phyloP scores from a whole-genome alignment of 1,140 invertebrate genomes.

The Hesperophylax magnus region DNA sequence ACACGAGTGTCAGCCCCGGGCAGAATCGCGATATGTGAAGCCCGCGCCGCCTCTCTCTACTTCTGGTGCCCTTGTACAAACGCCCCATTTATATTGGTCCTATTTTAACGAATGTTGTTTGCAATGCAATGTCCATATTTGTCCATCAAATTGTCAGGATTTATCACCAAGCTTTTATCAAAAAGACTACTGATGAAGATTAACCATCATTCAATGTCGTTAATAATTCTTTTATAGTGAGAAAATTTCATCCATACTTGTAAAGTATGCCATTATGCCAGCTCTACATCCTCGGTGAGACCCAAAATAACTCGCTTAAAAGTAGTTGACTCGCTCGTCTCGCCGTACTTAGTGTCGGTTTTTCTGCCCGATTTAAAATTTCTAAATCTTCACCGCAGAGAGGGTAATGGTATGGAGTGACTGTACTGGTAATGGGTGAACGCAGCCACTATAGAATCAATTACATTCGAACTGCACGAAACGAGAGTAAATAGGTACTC shows the following conservation, averaged over 20 bases:
- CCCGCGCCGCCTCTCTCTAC: background rate
- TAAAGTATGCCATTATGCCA: background rate
- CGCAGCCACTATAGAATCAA: no score
- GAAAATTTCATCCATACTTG: background rate
- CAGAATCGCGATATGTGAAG: background rate
- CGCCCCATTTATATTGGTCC: constrained; percentile 22
- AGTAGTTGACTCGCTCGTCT: no score
- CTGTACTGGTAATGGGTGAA: no score
- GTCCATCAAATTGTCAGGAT: background rate
- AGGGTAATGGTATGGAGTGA: no score
- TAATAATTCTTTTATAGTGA: background rate
- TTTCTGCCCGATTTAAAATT: no score
- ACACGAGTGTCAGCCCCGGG: constrained; percentile 33
- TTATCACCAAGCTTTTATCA: background rate
- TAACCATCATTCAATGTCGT: background rate
- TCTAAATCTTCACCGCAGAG: no score
- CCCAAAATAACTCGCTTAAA: background rate
- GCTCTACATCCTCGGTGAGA: background rate
- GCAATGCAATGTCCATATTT: constrained; percentile 13
- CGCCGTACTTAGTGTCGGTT: no score
- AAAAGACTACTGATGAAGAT: background rate
- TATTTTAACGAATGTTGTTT: constrained; percentile 22
- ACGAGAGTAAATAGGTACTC: no score
- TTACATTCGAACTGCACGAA: no score
- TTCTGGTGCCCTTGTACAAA: background rate